phyloP scores from a whole-genome alignment of 2,888 invertebrate species.

The Auanema sp. region DNA sequence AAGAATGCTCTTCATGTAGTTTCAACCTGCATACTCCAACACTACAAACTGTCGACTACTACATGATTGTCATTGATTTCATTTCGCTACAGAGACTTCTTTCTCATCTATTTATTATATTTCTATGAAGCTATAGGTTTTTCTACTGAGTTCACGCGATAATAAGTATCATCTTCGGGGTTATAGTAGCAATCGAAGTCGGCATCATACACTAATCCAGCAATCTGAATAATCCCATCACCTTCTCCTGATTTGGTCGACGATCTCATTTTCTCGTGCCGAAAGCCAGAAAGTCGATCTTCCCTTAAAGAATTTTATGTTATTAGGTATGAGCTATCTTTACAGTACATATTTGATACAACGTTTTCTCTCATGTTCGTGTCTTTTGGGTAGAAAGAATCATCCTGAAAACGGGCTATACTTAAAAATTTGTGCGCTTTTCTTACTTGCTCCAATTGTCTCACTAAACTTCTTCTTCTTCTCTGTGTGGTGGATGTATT shows the following conservation, averaged over 20 bases:
- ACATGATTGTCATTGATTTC: no score
- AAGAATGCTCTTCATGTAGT: no score
- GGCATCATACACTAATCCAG: conserved; percentile 37
- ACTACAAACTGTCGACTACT: no score
- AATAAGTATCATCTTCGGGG: conserved; percentile 37
- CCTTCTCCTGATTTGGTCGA: conserved; percentile 23
- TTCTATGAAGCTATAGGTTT: not conserved
- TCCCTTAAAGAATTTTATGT: conserved; percentile 25
- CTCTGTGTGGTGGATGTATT: conserved; percentile 7
- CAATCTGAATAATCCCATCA: conserved; percentile 24
- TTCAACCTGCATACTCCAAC: no score
- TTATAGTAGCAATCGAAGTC: conserved; percentile 47
- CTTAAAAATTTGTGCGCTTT: no score
- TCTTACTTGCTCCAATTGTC: conserved; percentile 25
- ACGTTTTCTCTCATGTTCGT: no score
- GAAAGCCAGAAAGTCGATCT: conserved; percentile 32
- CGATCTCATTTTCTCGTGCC: conserved; percentile 34
- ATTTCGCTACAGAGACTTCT: no score
- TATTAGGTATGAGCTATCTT: no score
- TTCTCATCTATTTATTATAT: not conserved
- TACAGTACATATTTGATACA: no score
- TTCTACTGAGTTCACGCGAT: conserved; percentile 28
- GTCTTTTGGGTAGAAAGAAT: no score
- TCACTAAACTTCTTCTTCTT: conserved; percentile 25
- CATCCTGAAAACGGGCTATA: no score